A percentile compares a stretch with the other conserved stretches of the same genome.
phyloP scores from a whole-genome alignment of 1,140 invertebrate genomes.

The Neodiprion lecontei region DNA sequence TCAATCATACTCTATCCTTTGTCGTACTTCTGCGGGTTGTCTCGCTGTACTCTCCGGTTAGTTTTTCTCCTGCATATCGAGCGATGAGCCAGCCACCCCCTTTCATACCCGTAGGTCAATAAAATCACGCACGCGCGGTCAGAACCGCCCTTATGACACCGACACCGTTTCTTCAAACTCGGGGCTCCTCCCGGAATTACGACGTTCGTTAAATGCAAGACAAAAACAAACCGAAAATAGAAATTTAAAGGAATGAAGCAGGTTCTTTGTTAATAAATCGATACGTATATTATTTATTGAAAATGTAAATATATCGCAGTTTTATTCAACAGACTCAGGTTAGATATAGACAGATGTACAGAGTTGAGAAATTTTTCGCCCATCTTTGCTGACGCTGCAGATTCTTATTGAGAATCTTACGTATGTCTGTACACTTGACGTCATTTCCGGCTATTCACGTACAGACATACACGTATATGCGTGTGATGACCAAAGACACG shows the following conservation, averaged over 20 bases:
- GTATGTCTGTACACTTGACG: background rate
- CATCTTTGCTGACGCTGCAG: background rate
- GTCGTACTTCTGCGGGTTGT: background rate
- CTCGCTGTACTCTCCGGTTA: background rate
- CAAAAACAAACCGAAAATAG: too few species aligned
- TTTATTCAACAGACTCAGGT: too few species aligned
- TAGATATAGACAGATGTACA: too few species aligned
- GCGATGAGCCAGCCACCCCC: background rate
- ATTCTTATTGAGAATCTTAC: background rate
- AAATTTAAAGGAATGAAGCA: too few species aligned
- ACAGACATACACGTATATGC: background rate
- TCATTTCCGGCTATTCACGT: background rate
- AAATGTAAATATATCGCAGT: too few species aligned
- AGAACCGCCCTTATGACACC: background rate
- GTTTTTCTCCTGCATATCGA: background rate
- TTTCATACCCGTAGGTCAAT: background rate
- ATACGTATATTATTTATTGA: too few species aligned
- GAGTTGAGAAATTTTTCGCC: too few species aligned
- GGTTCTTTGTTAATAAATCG: too few species aligned
- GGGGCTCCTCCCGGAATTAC: too few species aligned
- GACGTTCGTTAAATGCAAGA: too few species aligned
- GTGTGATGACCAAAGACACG: background rate
- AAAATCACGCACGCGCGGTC: background rate
- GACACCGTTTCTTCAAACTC: background rate
- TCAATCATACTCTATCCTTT: background rate